Conservation (phyloP, 1,140 invertebrate species). For the Drosophila seguyi region DNA sequence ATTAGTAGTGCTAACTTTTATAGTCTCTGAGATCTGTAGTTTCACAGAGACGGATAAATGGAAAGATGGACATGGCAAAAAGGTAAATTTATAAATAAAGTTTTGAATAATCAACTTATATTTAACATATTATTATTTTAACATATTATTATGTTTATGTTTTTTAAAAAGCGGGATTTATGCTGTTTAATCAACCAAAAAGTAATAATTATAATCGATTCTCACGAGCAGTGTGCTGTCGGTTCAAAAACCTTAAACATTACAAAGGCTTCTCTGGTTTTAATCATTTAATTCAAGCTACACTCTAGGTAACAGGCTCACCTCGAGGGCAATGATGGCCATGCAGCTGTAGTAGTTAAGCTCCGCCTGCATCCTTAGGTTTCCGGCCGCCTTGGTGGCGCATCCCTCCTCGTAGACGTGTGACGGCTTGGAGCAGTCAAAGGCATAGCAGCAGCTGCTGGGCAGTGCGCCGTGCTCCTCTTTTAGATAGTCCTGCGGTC, state of each 20-base stretch:
- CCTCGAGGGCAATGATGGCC: constrained; percentile 56
- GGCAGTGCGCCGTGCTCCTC: constrained; percentile 64
- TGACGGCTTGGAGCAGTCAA: constrained; percentile 63
- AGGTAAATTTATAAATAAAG: no score
- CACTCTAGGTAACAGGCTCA: neutral
- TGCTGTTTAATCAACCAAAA: neutral
- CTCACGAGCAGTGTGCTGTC: no score
- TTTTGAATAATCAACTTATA: no score
- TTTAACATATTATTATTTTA: neutral
- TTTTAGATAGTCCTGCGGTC: constrained; percentile 71
- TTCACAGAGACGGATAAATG: no score
- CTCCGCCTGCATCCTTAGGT: constrained; percentile 55
- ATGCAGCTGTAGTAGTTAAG: constrained; percentile 65
- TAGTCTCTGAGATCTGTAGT: no score
- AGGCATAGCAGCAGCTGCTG: constrained; percentile 68
- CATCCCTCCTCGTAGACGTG: constrained; percentile 72
- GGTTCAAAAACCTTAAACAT: neutral
- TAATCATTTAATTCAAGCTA: neutral
- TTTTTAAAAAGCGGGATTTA: neutral
- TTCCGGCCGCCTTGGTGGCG: constrained; percentile 44
- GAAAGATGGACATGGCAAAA: no score
- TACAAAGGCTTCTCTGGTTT: neutral
- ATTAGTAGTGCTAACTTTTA: no score
- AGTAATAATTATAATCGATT: neutral
- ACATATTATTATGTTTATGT: neutral